Evolutionary conservation across 1,140 invertebrate genomes (phyloP), one percentile per base, ranked within the genome.

Genomic region (Heliconius eleuchia): DNA sequence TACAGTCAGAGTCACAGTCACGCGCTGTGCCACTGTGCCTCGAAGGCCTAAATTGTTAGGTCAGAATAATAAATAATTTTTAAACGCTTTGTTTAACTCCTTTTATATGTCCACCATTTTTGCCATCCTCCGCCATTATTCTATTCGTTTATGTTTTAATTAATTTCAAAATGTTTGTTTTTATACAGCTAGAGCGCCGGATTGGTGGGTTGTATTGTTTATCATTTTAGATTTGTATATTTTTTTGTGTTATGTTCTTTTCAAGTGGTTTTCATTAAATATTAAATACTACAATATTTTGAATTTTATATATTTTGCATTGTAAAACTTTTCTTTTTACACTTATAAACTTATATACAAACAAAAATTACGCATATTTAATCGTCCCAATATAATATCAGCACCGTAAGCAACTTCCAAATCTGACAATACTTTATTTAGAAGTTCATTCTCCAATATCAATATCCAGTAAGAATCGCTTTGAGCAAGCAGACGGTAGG

Each of bases 401-500:
- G 11, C 23, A 66, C 60, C 23, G 60, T 27, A 66, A 27, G 27
- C n/a, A 66, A 30, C 42, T 5, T 66, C 9, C 27, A 18, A 30
- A 27, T 66, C 60, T 66, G 52, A 46, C 37, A 78, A 73, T 78
- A 76, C 46, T 72, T 52, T 37, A 74, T 75, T 74, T 81, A 75
- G 78, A 78, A 82, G 76, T 80, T 80, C 71, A 74, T 75, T 80
- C 75, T 77, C 73, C 81, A 79, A 77, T 77, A 80, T 80, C 79
- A 85, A 82, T 84, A 83, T 84, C 78, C 42, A 70, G 78, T 82
- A 79, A 80, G 78, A 84, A 86, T 82, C 76, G 78, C 80, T 82
- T 74, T 34, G 70, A 76, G 76, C 73, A 78, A 80, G 80, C 79
- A 80, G 74, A 75, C 74, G n/a, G 77, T 71, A 76, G 16, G 77